A percentile compares a stretch with the other conserved stretches of the same genome.
phyloP scores from a whole-genome alignment of 2,113 vertebrate genomes.

The Circaetus gallicus region DNA sequence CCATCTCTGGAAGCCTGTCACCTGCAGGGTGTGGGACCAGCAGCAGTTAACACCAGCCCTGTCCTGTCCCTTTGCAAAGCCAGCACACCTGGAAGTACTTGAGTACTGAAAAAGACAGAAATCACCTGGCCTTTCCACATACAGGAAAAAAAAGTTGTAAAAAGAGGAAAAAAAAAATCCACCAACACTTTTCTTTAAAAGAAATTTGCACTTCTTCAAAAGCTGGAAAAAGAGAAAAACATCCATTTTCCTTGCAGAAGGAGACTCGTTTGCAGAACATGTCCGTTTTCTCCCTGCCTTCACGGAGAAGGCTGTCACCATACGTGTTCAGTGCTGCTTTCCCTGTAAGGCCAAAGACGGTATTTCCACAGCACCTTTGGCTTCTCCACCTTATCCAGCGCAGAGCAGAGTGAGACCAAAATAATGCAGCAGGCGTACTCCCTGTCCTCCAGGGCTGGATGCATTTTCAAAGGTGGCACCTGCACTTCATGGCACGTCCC shows the following conservation, averaged over 20 bases:
- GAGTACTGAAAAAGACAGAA: neutral
- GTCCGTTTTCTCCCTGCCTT: neutral
- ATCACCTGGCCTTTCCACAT: neutral
- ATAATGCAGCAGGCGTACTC: fast-evolving
- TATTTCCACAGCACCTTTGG: neutral
- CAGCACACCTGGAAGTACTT: neutral
- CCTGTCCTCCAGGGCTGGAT: neutral
- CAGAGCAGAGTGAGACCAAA: neutral
- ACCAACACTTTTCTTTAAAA: neutral
- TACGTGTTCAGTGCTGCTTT: neutral
- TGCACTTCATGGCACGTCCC: neutral
- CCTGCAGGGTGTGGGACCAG: neutral
- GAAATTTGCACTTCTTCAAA: neutral
- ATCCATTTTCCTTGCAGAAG: neutral
- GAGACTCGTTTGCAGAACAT: neutral
- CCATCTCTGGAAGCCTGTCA: neutral
- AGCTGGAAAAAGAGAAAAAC: neutral
- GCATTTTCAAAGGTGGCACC: neutral
- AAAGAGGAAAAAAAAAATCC: neutral
- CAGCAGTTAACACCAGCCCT: neutral
- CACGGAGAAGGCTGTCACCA: neutral
- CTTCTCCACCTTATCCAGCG: neutral
- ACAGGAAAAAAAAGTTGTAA: neutral
- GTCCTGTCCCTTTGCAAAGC: neutral
- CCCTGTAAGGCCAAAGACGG: neutral